Base-by-base conservation (phyloP, 2,113 vertebrate genomes). In the Electrona antarctica region DNA sequence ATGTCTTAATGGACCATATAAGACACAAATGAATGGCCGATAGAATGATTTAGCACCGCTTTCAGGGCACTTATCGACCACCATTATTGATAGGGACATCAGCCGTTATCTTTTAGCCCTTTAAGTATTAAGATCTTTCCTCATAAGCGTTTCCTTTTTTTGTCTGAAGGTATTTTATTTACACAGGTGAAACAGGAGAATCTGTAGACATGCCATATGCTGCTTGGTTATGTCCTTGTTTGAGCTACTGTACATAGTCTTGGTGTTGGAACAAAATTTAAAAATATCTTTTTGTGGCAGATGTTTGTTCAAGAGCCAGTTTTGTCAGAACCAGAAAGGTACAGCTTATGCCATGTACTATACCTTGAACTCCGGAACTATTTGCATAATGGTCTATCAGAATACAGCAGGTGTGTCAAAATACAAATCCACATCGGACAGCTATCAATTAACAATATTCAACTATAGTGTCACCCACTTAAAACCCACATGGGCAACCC, bases 401-500 rank as follows among this genome's bases (percentile, higher is more conserved):
- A 5, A 12, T 8, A 49, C 48, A 49, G 48, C 58, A 12, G 10
- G 10, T 1, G 28, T 12, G 57, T 60, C 29, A 13, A 12, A 71
- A 73, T 74, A 69, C 7, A 71, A 66, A 79, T 78, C 55, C 58
- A 3, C 33, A 7, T 50, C 45, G 47, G 73, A 87, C 73, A 81
- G 69, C 65, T 3, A 73, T 83, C 79, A 71, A 74, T 89, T 80
- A 84, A 14, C 48, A 10, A 13, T 59, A 58, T 41, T 69, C 71
- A 68, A 74, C 76, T 71, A 67, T 60, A 29, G 57, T 85, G 84
- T 82, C 88, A n/a, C n/a, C n/a, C n/a, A n/a, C n/a, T n/a, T n/a
- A n/a, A n/a, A n/a, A n/a, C n/a, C n/a, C n/a, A n/a, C n/a, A n/a
- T n/a, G n/a, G n/a, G n/a, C n/a, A n/a, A n/a, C n/a, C n/a, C n/a